Conservation (phyloP, 2,888 invertebrate genomes). For the Pseudeuparius sepicola region DNA sequence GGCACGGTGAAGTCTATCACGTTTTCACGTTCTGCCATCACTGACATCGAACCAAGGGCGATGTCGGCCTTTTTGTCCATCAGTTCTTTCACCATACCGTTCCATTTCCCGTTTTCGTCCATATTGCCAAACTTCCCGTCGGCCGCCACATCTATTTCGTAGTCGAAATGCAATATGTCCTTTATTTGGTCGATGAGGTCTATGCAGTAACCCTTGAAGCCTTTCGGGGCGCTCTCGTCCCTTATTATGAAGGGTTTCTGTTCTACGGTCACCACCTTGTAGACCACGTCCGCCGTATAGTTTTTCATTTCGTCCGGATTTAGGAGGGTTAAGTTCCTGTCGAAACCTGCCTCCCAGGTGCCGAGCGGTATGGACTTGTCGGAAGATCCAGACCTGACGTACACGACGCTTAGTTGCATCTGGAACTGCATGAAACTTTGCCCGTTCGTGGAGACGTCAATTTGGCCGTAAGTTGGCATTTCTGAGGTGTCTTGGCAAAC, state of each 20-base stretch:
- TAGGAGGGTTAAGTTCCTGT: conserved; percentile 53
- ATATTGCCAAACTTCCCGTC: conserved; percentile 83
- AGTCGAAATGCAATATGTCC: conserved; percentile 77
- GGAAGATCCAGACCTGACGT: conserved; percentile 61
- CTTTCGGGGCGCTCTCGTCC: conserved; percentile 54
- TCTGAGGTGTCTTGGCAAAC: conserved; percentile 42
- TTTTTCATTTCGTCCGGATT: conserved; percentile 60
- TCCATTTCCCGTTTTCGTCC: conserved; percentile 69
- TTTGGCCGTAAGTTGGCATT: conserved; percentile 59
- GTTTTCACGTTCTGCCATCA: conserved; percentile 95
- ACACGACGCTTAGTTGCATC: conserved; percentile 60
- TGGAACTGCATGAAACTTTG: conserved; percentile 65
- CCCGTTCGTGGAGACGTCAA: conserved; percentile 56
- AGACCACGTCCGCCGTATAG: conserved; percentile 73
- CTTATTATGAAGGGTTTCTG: conserved; percentile 77
- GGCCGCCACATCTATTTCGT: conserved; percentile 70
- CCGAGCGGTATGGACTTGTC: conserved; percentile 63
- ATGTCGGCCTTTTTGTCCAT: conserved; percentile 73
- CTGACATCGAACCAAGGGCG: conserved; percentile 85
- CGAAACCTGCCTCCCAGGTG: conserved; percentile 68
- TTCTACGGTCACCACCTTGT: conserved; percentile 75
- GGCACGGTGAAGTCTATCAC: conserved; percentile 98
- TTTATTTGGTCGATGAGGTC: conserved; percentile 86
- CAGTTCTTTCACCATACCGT: conserved; percentile 39
- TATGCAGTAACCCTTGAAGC: conserved; percentile 83